Evolutionary conservation across 2,888 invertebrate genomes (phyloP), one percentile per base, ranked within the genome.

Genomic region (Sialis fuliginosa): DNA sequence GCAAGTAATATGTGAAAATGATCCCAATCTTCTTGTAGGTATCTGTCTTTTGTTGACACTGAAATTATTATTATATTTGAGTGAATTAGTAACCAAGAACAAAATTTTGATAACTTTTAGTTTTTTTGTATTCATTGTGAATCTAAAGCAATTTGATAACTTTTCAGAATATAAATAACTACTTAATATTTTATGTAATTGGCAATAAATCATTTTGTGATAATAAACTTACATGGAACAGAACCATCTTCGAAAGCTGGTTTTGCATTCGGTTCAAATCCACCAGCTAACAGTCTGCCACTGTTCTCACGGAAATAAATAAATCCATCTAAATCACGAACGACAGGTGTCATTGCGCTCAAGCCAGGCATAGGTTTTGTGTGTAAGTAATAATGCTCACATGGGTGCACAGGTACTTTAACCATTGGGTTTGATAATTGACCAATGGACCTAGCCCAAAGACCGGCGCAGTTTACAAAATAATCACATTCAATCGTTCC

Each of bases 391-490:
- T 92, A 90, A 68, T 95, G 93, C 61, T 93, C 91, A 52, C 90
- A 91, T 0, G 93, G 83, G 64, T 93, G 81, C 7, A 95, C 67
- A 0, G 95, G 95, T 33, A 87, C 81, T 64, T 89, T 88, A 1
- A 96, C 89, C 58, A 77, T 75, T 2, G 92, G 92, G 49, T 79
- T 75, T 30, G 90, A 84, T 51, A 86, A 64, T 59, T 87, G 84
- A 6, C 93, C 95, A 42, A 95, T 79, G 62, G 83, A 81, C 53
- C 92, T 74, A 0, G 92, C 89, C 92, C 93, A 95, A 67, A 92
- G 88, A 6, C 97, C 97, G 30, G 88, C 85, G 62, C 91, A 90
- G 66, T 97, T 97, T 33, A 98, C 87, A 66, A 97, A 96, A 63
- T 80, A 84, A 55, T 91, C 79, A 64, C 95, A 95, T 51, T 83